Evolutionary conservation across 2,113 vertebrate species (phyloP).

Genomic region (Corythaeola cristata): DNA sequence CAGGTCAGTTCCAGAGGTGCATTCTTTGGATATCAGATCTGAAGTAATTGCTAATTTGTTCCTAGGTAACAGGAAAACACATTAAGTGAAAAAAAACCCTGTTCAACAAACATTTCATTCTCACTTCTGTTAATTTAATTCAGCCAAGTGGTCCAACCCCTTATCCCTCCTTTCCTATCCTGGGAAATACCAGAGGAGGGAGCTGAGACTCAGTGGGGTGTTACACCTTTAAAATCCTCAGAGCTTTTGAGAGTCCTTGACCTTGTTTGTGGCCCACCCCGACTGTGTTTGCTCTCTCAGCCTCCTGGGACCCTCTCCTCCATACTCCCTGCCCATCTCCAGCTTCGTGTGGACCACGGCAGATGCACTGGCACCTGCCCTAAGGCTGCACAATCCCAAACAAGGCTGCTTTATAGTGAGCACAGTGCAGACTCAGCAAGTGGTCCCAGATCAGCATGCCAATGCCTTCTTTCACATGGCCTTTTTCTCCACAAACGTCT

Average conservation of each 20-base stretch:
- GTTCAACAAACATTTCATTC: background rate
- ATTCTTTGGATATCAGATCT: slow-evolving; percentile 17
- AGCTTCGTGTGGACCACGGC: background rate
- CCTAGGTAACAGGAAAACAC: slow-evolving; percentile 18
- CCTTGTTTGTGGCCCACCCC: background rate
- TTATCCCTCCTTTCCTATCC: background rate
- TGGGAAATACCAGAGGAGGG: background rate
- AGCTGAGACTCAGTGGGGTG: background rate
- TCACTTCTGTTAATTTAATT: background rate
- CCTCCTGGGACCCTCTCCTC: background rate
- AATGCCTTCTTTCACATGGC: background rate
- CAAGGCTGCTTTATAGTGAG: background rate
- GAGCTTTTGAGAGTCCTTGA: background rate
- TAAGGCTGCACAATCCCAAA: background rate
- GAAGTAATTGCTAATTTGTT: slow-evolving; percentile 8
- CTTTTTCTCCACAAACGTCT: background rate
- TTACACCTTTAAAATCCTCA: background rate
- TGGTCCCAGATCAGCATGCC: background rate
- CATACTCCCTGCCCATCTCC: background rate
- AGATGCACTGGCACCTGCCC: background rate
- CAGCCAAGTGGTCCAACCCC: background rate
- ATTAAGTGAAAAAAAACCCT: background rate
- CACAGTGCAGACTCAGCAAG: background rate
- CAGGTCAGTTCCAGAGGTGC: background rate
- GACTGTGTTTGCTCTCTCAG: background rate